A percentile compares a stretch with the other conserved stretches of the same genome.
These are phyloP conservation scores for Ursus arctos DNA, from an alignment of 2,113 vertebrate species.

Conservation along the genomic window DNA sequence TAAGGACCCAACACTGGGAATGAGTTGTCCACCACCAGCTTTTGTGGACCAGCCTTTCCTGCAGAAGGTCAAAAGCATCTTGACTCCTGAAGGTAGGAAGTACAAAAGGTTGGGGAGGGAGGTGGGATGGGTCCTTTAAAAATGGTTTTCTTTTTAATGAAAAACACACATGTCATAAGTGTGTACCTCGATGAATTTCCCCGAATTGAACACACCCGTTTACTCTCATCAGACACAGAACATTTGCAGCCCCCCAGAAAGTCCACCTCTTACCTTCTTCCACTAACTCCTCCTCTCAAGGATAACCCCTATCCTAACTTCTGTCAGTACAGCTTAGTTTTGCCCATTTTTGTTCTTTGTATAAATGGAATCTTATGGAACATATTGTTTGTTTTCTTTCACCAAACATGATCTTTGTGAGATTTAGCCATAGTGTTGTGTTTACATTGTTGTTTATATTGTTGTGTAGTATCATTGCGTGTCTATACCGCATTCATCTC, in stretches of 20 bases:
- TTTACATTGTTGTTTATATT: background rate
- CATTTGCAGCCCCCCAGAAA: background rate
- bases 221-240: background rate
- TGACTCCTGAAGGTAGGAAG: conserved; percentile 91
- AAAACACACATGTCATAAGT: background rate
- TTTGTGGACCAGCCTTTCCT: conserved; percentile 94
- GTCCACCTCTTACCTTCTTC: background rate
- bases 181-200: background rate
- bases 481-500: background rate
- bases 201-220: background rate
- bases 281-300: background rate
- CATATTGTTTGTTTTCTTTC: background rate
- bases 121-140: background rate
- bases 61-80: conserved; percentile 91
- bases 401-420: background rate
- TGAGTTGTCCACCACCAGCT: conserved; percentile 96
- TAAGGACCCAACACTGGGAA: conserved; percentile 94
- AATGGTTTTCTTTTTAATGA: background rate
- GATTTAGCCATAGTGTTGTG: background rate
- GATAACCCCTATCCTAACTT: background rate
- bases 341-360: background rate
- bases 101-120: background rate
- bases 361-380: background rate
- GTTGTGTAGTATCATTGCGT: background rate
- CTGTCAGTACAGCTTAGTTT: background rate